Evolutionary conservation across 2,113 vertebrate species (phyloP), one percentile per base, ranked within the genome.

Genomic region (Sceloporus tristichus): DNA sequence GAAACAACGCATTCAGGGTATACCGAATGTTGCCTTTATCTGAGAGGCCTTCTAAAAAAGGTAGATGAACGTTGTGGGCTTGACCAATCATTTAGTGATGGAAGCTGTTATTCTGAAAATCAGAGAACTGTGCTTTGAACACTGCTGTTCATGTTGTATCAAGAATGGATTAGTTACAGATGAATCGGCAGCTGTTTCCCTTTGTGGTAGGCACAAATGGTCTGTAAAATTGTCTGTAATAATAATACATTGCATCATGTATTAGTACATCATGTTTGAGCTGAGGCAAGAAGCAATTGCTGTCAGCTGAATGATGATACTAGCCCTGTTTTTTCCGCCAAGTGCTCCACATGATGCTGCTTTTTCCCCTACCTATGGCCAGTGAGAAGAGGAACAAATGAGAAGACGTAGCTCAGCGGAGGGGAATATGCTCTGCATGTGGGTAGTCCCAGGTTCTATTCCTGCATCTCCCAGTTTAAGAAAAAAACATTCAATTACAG

Each of bases 1-100:
- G 99, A 96, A 99, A 98, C 38, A 99, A 99, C 2, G 99, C 99
- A 77, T 99, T 99, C 96, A 97, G 99, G 87, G 98, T 99, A 8
- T 99, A 99, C 92, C 97, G 98, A 86, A 99, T 99, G 98, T 95
- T 99, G 87, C 98, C 98, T 0, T 96, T 98, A 1, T 96, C 98
- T 0, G 98, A 99, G 92, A 97, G 98, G 73, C 97, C 96, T 91
- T 95, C 97, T 59, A 99, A 98, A 96, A 99, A 98, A 98, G 99
- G 99, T 98, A 94, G 62, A 91, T 65, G 23, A 75, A n/a, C 19
- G 23, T 54, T 53, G 62, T 68, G 6, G 84, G 19, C 2, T 8
- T 65, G 29, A 8, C 25, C 18, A 56, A 80, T 68, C 42, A 14
- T 73, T 70, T 54, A 14, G 14, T 56, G 25, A 73, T 38, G 68